Evolutionary conservation across 2,888 invertebrate genomes (phyloP).

Genomic region (Plutella xylostella): DNA sequence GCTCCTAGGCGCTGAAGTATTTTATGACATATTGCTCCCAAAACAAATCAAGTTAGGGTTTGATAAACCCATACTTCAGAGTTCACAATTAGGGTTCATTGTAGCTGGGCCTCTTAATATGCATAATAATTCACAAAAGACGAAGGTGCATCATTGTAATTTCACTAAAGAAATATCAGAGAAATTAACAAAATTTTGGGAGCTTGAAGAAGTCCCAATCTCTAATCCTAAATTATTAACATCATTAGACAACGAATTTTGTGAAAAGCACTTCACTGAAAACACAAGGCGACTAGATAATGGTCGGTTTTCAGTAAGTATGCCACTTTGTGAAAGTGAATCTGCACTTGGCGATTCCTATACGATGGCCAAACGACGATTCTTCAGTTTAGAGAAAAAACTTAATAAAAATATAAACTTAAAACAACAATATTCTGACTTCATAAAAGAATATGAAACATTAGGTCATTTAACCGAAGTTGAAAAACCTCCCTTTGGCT

Average conservation of each 20-base stretch:
- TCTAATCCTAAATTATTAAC: background rate
- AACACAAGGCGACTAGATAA: background rate
- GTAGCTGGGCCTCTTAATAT: slow-evolving; percentile 6
- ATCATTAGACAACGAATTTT: background rate
- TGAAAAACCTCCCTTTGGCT: slow-evolving; percentile 5
- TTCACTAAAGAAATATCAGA: background rate
- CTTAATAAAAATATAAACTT: slow-evolving; percentile 7
- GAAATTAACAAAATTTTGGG: background rate
- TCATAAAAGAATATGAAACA: slow-evolving; percentile 14
- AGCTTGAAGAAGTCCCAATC: background rate
- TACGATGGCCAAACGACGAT: slow-evolving; percentile 18
- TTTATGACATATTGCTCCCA: background rate
- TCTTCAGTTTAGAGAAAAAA: slow-evolving; percentile 14
- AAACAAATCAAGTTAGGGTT: background rate
- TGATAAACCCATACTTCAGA: background rate
- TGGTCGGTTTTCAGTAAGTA: slow-evolving; percentile 14
- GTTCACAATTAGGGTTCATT: slow-evolving; percentile 12
- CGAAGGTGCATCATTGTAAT: background rate
- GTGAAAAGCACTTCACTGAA: background rate
- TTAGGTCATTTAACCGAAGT: slow-evolving; percentile 16
- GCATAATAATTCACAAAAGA: background rate
- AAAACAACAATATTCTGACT: slow-evolving; percentile 11
- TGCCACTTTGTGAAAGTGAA: slow-evolving; percentile 10
- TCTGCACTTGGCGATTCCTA: slow-evolving; percentile 16
- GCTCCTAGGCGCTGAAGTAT: background rate